These are phyloP conservation scores for Lordiphosa clarofinis DNA, from an alignment of 1,140 invertebrate species.

Conservation along the genomic window DNA sequence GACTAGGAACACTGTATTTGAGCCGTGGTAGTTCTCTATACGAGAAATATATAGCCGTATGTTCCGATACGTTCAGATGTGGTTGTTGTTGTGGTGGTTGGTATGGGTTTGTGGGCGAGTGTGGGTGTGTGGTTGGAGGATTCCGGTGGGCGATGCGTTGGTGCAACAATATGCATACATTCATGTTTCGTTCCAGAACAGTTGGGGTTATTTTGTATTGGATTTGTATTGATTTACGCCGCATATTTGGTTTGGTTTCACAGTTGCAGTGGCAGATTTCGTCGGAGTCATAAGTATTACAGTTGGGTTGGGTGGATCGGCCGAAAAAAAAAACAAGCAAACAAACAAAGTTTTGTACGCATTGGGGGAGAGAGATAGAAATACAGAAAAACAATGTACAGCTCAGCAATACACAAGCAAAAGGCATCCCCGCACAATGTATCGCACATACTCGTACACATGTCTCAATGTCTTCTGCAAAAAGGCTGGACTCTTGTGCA, in stretches of 20 bases:
- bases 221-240: slow-evolving; percentile 15
- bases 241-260: slow-evolving; percentile 23
- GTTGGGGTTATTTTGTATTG: slow-evolving; percentile 9
- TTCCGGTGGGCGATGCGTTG: slow-evolving; percentile 7
- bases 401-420: slow-evolving; percentile 16
- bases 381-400: slow-evolving; percentile 15
- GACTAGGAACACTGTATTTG: slow-evolving; percentile 97
- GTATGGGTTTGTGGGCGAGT: slow-evolving; percentile 18
- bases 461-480: neutral
- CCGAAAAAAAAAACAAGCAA: slow-evolving; percentile 66
- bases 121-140: slow-evolving; percentile 6
- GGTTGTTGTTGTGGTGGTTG: slow-evolving; percentile 8
- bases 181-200: slow-evolving; percentile 4
- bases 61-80: slow-evolving; percentile 41
- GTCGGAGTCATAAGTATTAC: slow-evolving; percentile 53
- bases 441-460: slow-evolving; percentile 14
- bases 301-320: slow-evolving; percentile 53
- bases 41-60: slow-evolving; percentile 66
- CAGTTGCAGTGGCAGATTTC: slow-evolving; percentile 34
- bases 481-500: slow-evolving; percentile 5
- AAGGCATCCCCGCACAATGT: slow-evolving; percentile 5
- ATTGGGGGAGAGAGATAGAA: slow-evolving; percentile 31
- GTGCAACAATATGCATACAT: slow-evolving; percentile 13
- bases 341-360: slow-evolving; percentile 62
- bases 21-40: slow-evolving; percentile 94